phyloP scores from a whole-genome alignment of 35 echinoderm and acorn worm species.

The Heliocidaris tuberculata region DNA sequence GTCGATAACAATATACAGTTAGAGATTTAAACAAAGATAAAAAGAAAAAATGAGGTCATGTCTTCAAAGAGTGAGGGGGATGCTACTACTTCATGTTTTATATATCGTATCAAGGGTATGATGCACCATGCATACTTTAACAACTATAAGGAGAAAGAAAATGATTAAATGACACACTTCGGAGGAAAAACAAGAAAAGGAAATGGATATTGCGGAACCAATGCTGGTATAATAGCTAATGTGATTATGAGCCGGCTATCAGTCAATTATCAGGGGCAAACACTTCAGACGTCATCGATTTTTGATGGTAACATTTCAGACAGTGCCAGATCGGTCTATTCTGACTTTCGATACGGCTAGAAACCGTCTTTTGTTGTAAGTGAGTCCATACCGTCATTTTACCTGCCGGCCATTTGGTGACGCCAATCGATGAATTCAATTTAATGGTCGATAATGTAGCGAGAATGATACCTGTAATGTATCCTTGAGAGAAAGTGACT shows the following conservation, averaged over 20 bases:
- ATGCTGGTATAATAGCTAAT: background rate
- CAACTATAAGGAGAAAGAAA: too few species aligned
- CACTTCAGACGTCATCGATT: background rate
- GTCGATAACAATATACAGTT: too few species aligned
- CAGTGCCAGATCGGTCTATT: background rate
- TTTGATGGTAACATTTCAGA: background rate
- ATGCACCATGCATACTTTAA: too few species aligned
- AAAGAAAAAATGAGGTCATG: too few species aligned
- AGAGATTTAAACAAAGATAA: too few species aligned
- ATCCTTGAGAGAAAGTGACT: background rate
- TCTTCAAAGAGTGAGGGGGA: too few species aligned
- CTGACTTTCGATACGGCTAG: background rate
- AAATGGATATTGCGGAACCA: background rate
- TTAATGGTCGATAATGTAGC: background rate
- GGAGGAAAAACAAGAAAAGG: background rate
- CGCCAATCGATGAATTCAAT: background rate
- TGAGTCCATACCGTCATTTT: background rate
- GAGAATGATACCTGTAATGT: constrained; percentile 11
- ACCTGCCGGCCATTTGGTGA: background rate
- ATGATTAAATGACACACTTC: background rate
- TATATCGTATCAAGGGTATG: too few species aligned
- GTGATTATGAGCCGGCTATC: background rate
- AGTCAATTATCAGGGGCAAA: background rate
- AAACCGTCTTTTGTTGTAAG: background rate
- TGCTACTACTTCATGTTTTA: too few species aligned